A percentile compares a stretch with the other conserved stretches of the same genome.
Conservation (phyloP, 2,888 invertebrate species). For the Molorchus minor region DNA sequence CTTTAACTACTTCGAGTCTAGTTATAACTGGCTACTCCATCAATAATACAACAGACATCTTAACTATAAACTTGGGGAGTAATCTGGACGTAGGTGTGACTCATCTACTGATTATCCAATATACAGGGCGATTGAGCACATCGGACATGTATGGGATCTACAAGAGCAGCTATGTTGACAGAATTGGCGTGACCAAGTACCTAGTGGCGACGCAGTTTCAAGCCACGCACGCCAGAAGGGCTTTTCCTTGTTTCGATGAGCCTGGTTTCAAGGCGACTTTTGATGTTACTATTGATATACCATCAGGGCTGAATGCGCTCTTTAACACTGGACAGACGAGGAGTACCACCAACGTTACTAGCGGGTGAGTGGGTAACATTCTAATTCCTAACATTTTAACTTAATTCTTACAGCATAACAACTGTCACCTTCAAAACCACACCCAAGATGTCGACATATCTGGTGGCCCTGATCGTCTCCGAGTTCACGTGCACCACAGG, state of each 20-base stretch:
- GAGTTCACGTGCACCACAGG: slow-evolving; percentile 67
- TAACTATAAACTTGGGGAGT: slow-evolving; percentile 23
- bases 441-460: slow-evolving; percentile 82
- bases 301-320: slow-evolving; percentile 30
- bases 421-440: slow-evolving; percentile 58
- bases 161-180: slow-evolving; percentile 39
- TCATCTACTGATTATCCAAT: slow-evolving; percentile 3
- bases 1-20: not conserved
- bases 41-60: slow-evolving; percentile 32
- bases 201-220: slow-evolving; percentile 46
- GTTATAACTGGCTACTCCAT: slow-evolving; percentile 7
- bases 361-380: slow-evolving; percentile 15
- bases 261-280: slow-evolving; percentile 44
- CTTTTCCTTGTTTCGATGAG: slow-evolving; percentile 49
- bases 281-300: slow-evolving; percentile 35
- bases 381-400: too few relatives aligned
- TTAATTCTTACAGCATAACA: slow-evolving; percentile 13
- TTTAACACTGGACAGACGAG: slow-evolving; percentile 30
- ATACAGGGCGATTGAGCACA: slow-evolving; percentile 29
- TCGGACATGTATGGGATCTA: slow-evolving; percentile 45
- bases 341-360: not conserved
- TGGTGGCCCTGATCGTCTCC: slow-evolving; percentile 86
- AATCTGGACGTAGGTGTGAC: not conserved
- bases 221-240: slow-evolving; percentile 40
- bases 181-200: slow-evolving; percentile 31